These are phyloP conservation scores for Idaea aversata DNA, from an alignment of 2,888 invertebrate genomes.

Conservation along the genomic window DNA sequence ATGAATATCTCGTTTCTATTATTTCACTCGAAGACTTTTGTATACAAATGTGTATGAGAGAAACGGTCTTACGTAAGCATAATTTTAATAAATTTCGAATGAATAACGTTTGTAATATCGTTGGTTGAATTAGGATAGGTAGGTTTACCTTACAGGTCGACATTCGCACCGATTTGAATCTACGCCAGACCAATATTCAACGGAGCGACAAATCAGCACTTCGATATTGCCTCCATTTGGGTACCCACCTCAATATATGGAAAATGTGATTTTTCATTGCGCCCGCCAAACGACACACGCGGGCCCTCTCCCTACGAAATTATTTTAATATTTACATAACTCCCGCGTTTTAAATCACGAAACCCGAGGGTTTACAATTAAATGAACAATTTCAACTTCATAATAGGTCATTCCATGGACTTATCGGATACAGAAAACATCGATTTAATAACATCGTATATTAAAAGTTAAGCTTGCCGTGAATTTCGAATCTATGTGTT, in stretches of 20 bases:
- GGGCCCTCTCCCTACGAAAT: conserved; percentile 21
- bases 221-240: conserved; percentile 78
- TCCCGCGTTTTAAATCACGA: conserved; percentile 32
- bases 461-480: conserved; percentile 16
- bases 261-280: conserved; percentile 71
- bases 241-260: conserved; percentile 69
- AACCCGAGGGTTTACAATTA: conserved; percentile 47
- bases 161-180: conserved; percentile 70
- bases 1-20: conserved; percentile 26
- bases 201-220: conserved; percentile 77
- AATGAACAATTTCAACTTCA: conserved; percentile 50
- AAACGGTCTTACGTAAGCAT: conserved; percentile 7
- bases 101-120: conserved; percentile 35
- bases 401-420: conserved; percentile 51
- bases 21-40: conserved; percentile 9
- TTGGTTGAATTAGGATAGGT: conserved; percentile 50
- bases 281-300: conserved; percentile 34
- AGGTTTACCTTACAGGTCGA: conserved; percentile 51
- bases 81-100: conserved; percentile 16
- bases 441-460: conserved; percentile 33
- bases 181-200: conserved; percentile 74
- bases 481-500: conserved; percentile 10
- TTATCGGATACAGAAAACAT: conserved; percentile 43
- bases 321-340: conserved; percentile 46
- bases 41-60: conserved; percentile 15